Percentiles rank a stretch among this genome's conserved stretches.
These are phyloP conservation scores for Zaprionus capensis DNA, from an alignment of 1,140 invertebrate genomes.

Conservation along the genomic window DNA sequence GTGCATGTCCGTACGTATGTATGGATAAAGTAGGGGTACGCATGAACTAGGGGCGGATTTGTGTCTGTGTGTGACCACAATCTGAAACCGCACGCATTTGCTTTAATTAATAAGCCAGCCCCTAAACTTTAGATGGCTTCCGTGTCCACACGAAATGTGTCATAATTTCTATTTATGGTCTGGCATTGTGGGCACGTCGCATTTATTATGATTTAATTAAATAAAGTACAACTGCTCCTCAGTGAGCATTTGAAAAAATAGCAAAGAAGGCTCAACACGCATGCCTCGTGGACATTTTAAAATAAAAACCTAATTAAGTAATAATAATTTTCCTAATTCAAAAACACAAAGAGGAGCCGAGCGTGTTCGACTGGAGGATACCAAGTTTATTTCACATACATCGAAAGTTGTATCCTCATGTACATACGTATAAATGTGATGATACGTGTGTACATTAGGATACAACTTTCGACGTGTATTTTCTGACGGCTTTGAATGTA, in stretches of 20 bases:
- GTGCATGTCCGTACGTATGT: neutral
- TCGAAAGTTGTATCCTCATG: too few relatives aligned
- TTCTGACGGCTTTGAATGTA: too few relatives aligned
- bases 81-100: conserved; percentile 69
- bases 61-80: conserved; percentile 54
- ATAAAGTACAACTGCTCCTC: conserved; percentile 77
- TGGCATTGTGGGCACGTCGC: conserved; percentile 55
- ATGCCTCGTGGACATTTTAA: conserved; percentile 56
- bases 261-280: conserved; percentile 42
- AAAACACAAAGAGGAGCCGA: conserved; percentile 9
- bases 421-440: too few relatives aligned
- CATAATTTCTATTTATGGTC: conserved; percentile 81
- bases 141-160: conserved; percentile 78
- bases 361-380: too few relatives aligned
- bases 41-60: conserved; percentile 5
- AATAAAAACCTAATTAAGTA: conserved; percentile 76
- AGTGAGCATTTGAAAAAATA: conserved; percentile 72
- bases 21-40: neutral
- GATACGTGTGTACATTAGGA: too few relatives aligned
- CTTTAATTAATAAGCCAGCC: conserved; percentile 75
- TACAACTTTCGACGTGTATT: too few relatives aligned
- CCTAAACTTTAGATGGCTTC: conserved; percentile 59
- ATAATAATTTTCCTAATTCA: conserved; percentile 57
- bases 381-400: too few relatives aligned
- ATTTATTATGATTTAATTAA: conserved; percentile 79